Percentiles rank a stretch among this genome's conserved stretches.
Conservation (phyloP, 92 coral and sea anemone genomes). For the Blastomussa wellsi region DNA sequence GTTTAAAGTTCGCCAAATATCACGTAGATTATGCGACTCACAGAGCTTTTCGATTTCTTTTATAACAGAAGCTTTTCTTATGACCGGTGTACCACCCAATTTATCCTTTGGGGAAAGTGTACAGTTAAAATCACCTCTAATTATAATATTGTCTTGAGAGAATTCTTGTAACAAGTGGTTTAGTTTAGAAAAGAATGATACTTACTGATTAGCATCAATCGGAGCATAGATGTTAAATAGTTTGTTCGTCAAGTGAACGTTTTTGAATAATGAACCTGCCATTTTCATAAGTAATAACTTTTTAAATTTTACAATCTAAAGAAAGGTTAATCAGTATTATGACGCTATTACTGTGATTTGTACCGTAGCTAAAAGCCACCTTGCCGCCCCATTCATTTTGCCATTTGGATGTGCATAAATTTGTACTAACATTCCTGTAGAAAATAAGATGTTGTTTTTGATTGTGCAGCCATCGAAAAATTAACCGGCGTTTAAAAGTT, state of each 20-base stretch:
- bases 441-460: slow-evolving; percentile 5
- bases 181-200: not conserved
- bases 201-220: slow-evolving; percentile 21
- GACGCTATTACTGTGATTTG: slow-evolving; percentile 7
- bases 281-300: not conserved
- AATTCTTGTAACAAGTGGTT: slow-evolving; percentile 12
- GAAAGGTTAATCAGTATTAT: not conserved
- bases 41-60: slow-evolving; percentile 21
- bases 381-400: slow-evolving; percentile 21
- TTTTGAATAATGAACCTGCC: too few relatives aligned
- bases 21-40: not conserved
- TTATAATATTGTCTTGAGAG: not conserved
- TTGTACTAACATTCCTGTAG: not conserved
- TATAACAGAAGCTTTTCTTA: slow-evolving; percentile 9
- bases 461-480: too few relatives aligned
- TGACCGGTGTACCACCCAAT: slow-evolving; percentile 6
- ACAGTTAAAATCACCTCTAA: too few relatives aligned
- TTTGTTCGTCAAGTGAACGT: too few relatives aligned
- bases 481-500: too few relatives aligned
- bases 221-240: not conserved
- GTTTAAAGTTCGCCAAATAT: too few relatives aligned
- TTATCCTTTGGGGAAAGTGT: slow-evolving; percentile 7
- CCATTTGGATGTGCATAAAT: not conserved
- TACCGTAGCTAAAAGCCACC: not conserved
- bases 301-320: not conserved